phyloP scores from a whole-genome alignment of 1,140 invertebrate species.

The Diploscapter pachys region DNA sequence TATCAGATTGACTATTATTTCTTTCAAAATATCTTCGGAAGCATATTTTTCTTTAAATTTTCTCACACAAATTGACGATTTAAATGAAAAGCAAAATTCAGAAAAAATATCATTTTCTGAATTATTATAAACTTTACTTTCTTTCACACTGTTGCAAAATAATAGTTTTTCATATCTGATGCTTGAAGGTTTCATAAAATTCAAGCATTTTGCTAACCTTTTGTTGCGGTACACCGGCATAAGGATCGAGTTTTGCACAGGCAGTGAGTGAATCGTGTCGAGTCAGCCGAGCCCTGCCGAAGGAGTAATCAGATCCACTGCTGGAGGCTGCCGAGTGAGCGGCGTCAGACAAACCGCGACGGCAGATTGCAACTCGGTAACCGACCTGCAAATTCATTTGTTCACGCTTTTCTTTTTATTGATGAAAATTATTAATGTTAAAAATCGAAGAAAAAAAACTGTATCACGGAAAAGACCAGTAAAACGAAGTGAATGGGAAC shows the following conservation, averaged over 20 bases:
- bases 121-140: no score
- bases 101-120: no score
- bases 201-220: not conserved
- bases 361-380: slow-evolving; percentile 51
- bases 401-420: not conserved
- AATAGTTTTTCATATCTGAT: no score
- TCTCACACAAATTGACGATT: no score
- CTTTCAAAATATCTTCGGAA: no score
- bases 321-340: slow-evolving; percentile 46
- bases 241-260: slow-evolving; percentile 33
- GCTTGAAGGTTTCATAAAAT: no score
- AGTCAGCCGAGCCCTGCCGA: slow-evolving; percentile 48
- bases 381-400: slow-evolving; percentile 42
- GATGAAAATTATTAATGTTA: slow-evolving; percentile 41
- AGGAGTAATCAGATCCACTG: slow-evolving; percentile 49
- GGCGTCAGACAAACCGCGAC: slow-evolving; percentile 35
- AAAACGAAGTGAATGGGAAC: no score
- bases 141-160: no score
- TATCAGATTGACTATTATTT: no score
- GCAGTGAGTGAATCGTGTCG: slow-evolving; percentile 51
- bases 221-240: slow-evolving; percentile 29
- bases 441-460: slow-evolving; percentile 38
- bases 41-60: no score
- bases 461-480: slow-evolving; percentile 13
- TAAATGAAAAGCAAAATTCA: no score